Base-by-base conservation (phyloP, 2,888 invertebrate genomes). In the Rhagonycha fulva region DNA sequence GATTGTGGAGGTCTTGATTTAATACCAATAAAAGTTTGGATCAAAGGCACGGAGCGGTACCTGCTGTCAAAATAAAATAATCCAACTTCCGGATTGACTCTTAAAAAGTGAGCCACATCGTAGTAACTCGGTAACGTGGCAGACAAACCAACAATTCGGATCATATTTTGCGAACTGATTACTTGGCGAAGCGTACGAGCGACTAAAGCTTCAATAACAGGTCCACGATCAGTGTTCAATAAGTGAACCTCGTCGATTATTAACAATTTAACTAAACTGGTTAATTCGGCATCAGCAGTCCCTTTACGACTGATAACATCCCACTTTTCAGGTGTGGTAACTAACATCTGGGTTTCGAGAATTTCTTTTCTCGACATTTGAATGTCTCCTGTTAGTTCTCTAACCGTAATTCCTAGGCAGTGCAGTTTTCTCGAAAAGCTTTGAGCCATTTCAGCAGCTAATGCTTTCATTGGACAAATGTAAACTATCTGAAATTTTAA, bases 271-370 rank as follows among this genome's bases (percentile, higher is more conserved):
- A 99, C 98, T 73, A 98, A 91, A 80, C 95, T 95, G 0, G 97
- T 94, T 47, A 99, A 89, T 70, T 95, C 95, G 5, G 96, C 94
- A 86, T 98, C 98, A 9, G 97, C 94, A 26, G 94, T 93, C 14
- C 95, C 95, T 87, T 99, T 99, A 80, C 99, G 91, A 0, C 99
- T 99, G 1, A 99, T 97, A 7, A 99, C 98, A 87, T 99, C 99
- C 99, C 99, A 99, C 85, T 99, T 99, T 88, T 99, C 99, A 0
- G 99, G 99, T 0, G 99, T 99, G 1, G 98, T 97, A 1, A 99
- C 96, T 68, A 99, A 91, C 94, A 99, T 98, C 89, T 99, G 98
- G 0, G 99, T 99, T 84, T 96, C 94, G 67, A 94, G 92, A 76
- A 99, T 97, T 88, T 99, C 99, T 4, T 92, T 90, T 87, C 98